Conservation (phyloP, 1,140 invertebrate genomes). For the Hylaeus anthracinus region DNA sequence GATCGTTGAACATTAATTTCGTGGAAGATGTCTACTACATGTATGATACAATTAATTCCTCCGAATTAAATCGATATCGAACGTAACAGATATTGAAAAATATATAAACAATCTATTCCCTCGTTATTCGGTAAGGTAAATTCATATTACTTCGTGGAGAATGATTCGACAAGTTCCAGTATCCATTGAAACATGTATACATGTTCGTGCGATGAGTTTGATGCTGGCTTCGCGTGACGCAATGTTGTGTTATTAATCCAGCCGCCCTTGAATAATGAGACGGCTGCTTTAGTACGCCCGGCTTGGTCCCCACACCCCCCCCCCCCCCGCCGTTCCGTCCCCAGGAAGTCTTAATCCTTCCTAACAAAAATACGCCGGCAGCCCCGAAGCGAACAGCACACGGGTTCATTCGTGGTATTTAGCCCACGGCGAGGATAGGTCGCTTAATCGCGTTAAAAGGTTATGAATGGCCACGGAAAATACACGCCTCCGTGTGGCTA, state of each 20-base stretch:
- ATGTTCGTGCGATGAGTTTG: no score
- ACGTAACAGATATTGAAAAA: no score
- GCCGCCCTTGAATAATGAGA: conserved; percentile 51
- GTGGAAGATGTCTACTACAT: no score
- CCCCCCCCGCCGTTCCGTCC: not conserved
- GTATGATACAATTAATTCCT: no score
- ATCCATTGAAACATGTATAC: no score
- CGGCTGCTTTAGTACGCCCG: conserved; percentile 52
- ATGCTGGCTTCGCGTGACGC: not conserved
- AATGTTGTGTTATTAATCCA: conserved; percentile 56
- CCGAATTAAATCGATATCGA: no score
- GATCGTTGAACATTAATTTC: no score
- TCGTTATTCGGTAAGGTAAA: no score
- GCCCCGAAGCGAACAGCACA: conserved; percentile 26
- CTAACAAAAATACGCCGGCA: conserved; percentile 63
- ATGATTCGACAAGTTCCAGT: no score
- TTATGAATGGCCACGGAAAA: conserved; percentile 67
- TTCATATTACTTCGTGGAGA: no score
- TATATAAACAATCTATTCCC: no score
- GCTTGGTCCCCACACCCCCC: no score
- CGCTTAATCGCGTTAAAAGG: conserved; percentile 68
- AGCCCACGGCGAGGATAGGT: conserved; percentile 33
- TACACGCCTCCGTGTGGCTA: conserved; percentile 48
- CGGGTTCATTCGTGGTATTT: conserved; percentile 57
- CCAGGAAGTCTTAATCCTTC: conserved; percentile 55